A percentile compares a stretch with the other conserved stretches of the same genome.
Evolutionary conservation across 2,888 invertebrate genomes (phyloP).

Genomic region (Drosophila bunnanda): DNA sequence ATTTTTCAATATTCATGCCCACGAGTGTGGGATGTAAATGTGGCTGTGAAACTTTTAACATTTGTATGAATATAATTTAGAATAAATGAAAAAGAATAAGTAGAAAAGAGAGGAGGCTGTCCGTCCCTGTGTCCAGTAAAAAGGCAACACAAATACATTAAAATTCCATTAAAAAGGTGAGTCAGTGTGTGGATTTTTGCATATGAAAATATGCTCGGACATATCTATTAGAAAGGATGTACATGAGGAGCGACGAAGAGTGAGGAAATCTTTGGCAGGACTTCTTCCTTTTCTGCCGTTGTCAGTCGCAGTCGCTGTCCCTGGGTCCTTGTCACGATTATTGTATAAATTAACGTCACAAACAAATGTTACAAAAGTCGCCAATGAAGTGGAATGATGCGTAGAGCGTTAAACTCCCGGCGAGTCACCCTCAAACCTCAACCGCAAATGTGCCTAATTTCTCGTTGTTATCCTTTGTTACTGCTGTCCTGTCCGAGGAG

Average conservation of each 20-base stretch:
- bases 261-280: constrained; percentile 18
- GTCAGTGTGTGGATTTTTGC: constrained; percentile 24
- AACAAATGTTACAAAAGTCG: constrained; percentile 85
- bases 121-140: constrained; percentile 39
- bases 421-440: constrained; percentile 15
- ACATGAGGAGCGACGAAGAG: constrained; percentile 11
- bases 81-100: constrained; percentile 55
- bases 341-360: constrained; percentile 85
- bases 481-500: constrained; percentile 50
- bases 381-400: constrained; percentile 85
- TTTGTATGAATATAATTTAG: constrained; percentile 81
- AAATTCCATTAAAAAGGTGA: constrained; percentile 77
- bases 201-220: constrained; percentile 28
- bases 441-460: constrained; percentile 80
- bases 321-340: constrained; percentile 78
- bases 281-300: constrained; percentile 13
- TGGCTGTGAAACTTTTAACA: constrained; percentile 66
- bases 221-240: not conserved
- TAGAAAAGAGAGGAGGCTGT: not conserved
- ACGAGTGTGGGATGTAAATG: constrained; percentile 61
- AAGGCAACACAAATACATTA: constrained; percentile 68
- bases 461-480: constrained; percentile 73
- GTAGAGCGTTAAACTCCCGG: constrained; percentile 44
- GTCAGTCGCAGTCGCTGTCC: constrained; percentile 46
- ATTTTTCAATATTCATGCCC: constrained; percentile 79